Percentiles rank a stretch among this genome's conserved stretches.
Evolutionary conservation across 2,797 vertebrate genomes (phyloP).

Genomic region (Acipenser ruthenus): DNA sequence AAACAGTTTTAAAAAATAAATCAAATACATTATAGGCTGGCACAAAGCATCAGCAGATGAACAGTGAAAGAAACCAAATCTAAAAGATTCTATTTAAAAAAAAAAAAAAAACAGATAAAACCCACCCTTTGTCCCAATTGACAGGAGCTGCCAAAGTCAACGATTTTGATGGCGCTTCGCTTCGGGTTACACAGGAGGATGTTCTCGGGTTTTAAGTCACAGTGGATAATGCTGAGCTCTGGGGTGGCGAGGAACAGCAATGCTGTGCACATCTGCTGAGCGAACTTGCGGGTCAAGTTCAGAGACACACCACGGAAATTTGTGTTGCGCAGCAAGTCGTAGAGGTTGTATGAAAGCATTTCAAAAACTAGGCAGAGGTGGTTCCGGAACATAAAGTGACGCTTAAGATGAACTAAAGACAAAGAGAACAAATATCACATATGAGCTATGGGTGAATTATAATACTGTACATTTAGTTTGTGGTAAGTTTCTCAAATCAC

Average conservation of each 20-base stretch:
- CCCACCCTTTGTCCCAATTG: slow-evolving; percentile 92
- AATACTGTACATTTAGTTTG: neutral
- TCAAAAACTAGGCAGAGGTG: slow-evolving; percentile 99
- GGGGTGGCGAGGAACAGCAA: slow-evolving; percentile 98
- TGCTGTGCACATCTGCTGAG: slow-evolving; percentile 98
- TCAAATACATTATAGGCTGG: neutral
- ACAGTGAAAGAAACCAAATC: neutral
- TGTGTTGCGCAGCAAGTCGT: slow-evolving; percentile 95
- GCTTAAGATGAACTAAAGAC: slow-evolving; percentile 87
- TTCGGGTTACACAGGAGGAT: slow-evolving; percentile 98
- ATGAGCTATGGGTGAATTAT: neutral
- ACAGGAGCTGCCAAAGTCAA: slow-evolving; percentile 98
- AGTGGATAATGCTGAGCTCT: slow-evolving; percentile 99
- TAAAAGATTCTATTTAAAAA: neutral
- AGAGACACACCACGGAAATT: slow-evolving; percentile 97
- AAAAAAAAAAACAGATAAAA: slow-evolving; percentile 10
- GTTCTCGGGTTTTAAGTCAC: slow-evolving; percentile 99
- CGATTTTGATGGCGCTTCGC: slow-evolving; percentile 98
- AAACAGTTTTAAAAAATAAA: slow-evolving; percentile 15
- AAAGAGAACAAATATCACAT: slow-evolving; percentile 4
- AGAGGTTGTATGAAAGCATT: slow-evolving; percentile 98
- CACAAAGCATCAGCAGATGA: neutral
- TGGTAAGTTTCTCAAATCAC: no score
- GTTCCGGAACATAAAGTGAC: slow-evolving; percentile 99
- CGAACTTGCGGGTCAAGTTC: slow-evolving; percentile 97